These are phyloP conservation scores for Drosophila sordidula DNA, from an alignment of 2,888 invertebrate species.

Conservation along the genomic window DNA sequence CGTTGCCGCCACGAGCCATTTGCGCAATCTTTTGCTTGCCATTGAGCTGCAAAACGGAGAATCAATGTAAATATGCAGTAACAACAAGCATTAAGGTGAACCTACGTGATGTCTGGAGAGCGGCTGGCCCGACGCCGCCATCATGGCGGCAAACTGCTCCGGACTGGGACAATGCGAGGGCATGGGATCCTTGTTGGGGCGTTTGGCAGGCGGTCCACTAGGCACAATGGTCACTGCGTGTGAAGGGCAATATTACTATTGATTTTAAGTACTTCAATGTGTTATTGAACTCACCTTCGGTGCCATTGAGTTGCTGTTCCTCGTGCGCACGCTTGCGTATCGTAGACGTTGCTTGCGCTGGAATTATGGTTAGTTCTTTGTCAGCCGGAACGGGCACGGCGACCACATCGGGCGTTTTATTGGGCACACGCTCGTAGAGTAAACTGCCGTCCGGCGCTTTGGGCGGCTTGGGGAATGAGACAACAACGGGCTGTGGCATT, in stretches of 20 bases:
- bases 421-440: constrained; percentile 93
- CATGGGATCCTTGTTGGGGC: constrained; percentile 91
- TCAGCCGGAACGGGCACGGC: constrained; percentile 86
- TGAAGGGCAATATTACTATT: neutral
- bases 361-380: constrained; percentile 88
- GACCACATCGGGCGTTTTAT: constrained; percentile 86
- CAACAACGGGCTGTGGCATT: constrained; percentile 92
- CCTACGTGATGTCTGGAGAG: constrained; percentile 90
- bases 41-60: constrained; percentile 87
- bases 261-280: neutral
- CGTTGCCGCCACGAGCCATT: constrained; percentile 90
- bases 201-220: constrained; percentile 90
- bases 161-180: constrained; percentile 89
- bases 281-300: constrained; percentile 74
- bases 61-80: neutral
- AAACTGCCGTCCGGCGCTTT: constrained; percentile 95
- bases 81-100: constrained; percentile 25
- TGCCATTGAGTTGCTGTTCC: constrained; percentile 87
- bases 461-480: constrained; percentile 95
- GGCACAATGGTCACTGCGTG: constrained; percentile 81
- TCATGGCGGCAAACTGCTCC: constrained; percentile 90
- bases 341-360: constrained; percentile 86
- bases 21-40: constrained; percentile 93
- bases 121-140: constrained; percentile 89
- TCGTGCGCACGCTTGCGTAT: constrained; percentile 95